Conservation (phyloP, 1,140 invertebrate species). For the Paraescarpia echinospica region DNA sequence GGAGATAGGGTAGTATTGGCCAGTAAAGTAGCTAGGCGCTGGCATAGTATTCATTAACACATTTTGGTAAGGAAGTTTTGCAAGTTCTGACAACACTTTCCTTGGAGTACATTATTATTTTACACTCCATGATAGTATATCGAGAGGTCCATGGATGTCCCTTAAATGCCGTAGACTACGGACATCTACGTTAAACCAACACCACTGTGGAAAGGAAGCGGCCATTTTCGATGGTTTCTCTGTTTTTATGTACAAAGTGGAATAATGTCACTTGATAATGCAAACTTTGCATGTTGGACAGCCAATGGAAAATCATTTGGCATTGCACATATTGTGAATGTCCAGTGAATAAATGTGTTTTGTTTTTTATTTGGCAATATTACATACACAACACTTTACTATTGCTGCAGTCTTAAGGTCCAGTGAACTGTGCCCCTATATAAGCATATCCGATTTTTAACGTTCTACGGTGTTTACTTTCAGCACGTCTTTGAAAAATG, state of each 20-base stretch:
- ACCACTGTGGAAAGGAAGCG: no score
- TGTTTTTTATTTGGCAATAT: background rate
- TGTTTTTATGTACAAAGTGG: background rate
- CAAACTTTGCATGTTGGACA: background rate
- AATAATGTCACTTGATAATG: background rate
- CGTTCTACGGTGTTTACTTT: background rate
- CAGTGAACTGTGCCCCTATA: no score
- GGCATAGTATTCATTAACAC: background rate
- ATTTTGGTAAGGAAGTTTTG: background rate
- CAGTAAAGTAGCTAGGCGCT: background rate
- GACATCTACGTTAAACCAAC: background rate
- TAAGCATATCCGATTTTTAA: background rate
- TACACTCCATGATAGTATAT: background rate
- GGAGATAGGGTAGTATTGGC: background rate
- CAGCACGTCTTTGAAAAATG: background rate
- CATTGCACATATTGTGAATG: background rate
- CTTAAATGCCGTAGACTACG: background rate
- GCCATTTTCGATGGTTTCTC: background rate
- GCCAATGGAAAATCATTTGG: background rate
- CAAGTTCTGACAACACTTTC: background rate
- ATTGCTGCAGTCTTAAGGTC: no score
- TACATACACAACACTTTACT: background rate
- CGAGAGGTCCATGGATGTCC: background rate
- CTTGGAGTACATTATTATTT: background rate
- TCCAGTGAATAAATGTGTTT: background rate